Evolutionary conservation across 2,113 vertebrate genomes (phyloP).

Genomic region (Semicossyphus pulcher): DNA sequence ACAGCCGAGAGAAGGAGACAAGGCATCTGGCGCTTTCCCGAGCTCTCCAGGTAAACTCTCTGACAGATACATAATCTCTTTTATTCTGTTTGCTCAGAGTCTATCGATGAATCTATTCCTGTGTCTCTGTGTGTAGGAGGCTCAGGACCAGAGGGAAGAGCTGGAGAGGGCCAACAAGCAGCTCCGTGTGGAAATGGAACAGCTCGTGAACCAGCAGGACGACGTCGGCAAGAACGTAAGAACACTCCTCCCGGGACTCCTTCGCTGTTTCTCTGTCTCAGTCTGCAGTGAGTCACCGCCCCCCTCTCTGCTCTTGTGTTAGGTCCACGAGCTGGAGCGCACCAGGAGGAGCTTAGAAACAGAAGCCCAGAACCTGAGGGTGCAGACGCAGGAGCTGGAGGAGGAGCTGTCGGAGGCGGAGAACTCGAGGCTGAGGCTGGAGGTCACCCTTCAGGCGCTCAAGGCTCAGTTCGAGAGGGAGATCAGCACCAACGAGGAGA

Average conservation of each 20-base stretch:
- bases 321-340: conserved; percentile 93
- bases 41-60: conserved; percentile 81
- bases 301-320: conserved; percentile 14
- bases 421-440: conserved; percentile 80
- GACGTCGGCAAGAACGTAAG: conserved; percentile 92
- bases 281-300: not conserved
- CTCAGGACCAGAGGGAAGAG: conserved; percentile 87
- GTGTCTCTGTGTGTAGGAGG: conserved; percentile 75
- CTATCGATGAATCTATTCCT: not conserved
- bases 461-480: conserved; percentile 86
- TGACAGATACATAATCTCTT: not conserved
- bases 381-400: conserved; percentile 84
- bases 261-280: conserved; percentile 7
- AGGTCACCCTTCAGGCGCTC: conserved; percentile 86
- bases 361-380: conserved; percentile 85
- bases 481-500: conserved; percentile 83
- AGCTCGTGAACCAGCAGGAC: conserved; percentile 91
- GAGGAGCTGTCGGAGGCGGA: conserved; percentile 77
- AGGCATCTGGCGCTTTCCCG: conserved; percentile 85
- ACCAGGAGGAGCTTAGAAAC: conserved; percentile 85
- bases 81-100: not conserved
- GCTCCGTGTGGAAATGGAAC: conserved; percentile 89
- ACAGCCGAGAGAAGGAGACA: conserved; percentile 91
- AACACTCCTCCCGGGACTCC: not conserved
- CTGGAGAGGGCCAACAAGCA: conserved; percentile 90